Conservation (phyloP, 2,113 vertebrate species). For the Callorhinus ursinus region DNA sequence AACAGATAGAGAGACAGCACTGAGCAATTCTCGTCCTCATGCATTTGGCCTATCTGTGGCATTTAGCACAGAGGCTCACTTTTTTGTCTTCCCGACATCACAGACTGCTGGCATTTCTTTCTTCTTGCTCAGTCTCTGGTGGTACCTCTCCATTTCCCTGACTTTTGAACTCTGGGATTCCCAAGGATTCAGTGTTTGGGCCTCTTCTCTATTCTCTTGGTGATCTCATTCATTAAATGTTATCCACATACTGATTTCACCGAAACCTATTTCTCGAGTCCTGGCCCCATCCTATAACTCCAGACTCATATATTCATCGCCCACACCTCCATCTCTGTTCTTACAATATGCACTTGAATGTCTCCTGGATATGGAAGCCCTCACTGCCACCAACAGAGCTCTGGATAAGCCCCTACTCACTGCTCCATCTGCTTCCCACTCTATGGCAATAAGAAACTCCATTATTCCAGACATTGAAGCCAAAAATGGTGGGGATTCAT, state of each 20-base stretch:
- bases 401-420: no score
- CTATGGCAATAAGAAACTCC: accelerated
- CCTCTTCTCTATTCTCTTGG: not conserved
- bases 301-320: not conserved
- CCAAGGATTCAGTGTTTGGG: not conserved
- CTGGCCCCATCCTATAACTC: not conserved
- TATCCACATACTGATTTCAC: not conserved
- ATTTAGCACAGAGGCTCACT: accelerated
- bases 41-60: not conserved
- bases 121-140: accelerated
- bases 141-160: not conserved
- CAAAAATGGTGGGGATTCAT: not conserved
- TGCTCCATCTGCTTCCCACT: not conserved
- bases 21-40: not conserved
- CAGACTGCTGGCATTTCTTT: accelerated
- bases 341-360: not conserved
- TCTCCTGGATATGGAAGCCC: not conserved
- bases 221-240: not conserved
- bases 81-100: no score
- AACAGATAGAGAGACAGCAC: accelerated
- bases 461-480: not conserved
- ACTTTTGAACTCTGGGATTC: not conserved
- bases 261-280: not conserved
- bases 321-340: not conserved
- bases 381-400: not conserved